These are phyloP conservation scores for Tadarida brasiliensis DNA, from an alignment of 2,797 vertebrate genomes.

Conservation along the genomic window DNA sequence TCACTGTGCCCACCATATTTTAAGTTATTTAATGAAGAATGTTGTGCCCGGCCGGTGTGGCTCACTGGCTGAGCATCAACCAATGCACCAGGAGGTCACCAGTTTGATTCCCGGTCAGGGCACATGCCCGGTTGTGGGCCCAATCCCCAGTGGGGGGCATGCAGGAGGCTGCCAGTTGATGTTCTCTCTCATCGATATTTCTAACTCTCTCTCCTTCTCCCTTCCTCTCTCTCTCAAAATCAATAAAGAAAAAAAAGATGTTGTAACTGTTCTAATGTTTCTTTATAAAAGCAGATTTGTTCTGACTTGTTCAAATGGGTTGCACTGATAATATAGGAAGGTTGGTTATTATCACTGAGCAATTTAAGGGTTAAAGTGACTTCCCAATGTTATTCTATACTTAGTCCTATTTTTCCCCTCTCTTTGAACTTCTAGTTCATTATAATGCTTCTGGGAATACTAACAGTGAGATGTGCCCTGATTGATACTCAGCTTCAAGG, in stretches of 20 bases:
- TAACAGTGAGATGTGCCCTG: slow-evolving; percentile 67
- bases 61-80: too few species aligned
- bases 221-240: too few species aligned
- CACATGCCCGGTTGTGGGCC: too few species aligned
- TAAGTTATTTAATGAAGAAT: slow-evolving; percentile 56
- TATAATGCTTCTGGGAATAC: slow-evolving; percentile 82
- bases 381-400: slow-evolving; percentile 63
- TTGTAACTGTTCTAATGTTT: slow-evolving; percentile 51
- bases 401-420: slow-evolving; percentile 71
- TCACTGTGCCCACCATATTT: slow-evolving; percentile 22
- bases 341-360: slow-evolving; percentile 21
- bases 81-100: too few species aligned
- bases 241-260: background rate
- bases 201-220: too few species aligned
- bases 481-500: slow-evolving; percentile 83
- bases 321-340: background rate
- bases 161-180: too few species aligned
- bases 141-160: too few species aligned
- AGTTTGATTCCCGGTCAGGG: too few species aligned
- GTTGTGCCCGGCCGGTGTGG: background rate
- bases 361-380: slow-evolving; percentile 66
- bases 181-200: too few species aligned
- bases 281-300: slow-evolving; percentile 55
- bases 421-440: slow-evolving; percentile 83
- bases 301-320: slow-evolving; percentile 21